Conservation (phyloP, 2,797 vertebrate species). For the Luscinia luscinia region DNA sequence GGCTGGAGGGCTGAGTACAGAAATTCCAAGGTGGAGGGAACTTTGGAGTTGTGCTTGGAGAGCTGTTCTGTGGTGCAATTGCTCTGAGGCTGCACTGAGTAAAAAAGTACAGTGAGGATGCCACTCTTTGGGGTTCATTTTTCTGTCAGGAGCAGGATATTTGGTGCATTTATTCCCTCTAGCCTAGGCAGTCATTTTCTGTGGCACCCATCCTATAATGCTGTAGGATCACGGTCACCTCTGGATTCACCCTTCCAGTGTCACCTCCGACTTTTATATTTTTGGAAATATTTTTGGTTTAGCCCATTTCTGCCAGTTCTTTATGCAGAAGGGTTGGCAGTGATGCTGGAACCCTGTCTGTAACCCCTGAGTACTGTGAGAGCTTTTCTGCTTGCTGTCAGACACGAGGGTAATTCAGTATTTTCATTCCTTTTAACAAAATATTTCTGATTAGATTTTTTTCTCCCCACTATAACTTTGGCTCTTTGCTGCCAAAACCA, state of each 20-base stretch:
- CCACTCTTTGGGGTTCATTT: background rate
- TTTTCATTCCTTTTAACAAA: background rate
- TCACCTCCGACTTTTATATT: background rate
- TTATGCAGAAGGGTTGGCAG: background rate
- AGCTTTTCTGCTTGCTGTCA: background rate
- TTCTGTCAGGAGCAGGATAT: fast-evolving
- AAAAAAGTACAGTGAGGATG: background rate
- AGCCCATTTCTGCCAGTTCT: background rate
- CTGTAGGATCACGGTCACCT: background rate
- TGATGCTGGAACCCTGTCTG: too few relatives aligned
- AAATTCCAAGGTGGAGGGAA: background rate
- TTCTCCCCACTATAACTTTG: fast-evolving
- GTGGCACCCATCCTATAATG: background rate
- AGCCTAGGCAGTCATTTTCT: background rate
- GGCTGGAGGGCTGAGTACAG: background rate
- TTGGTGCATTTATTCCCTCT: background rate
- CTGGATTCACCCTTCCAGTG: background rate
- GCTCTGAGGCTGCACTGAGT: background rate
- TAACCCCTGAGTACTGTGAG: background rate
- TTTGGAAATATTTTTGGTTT: background rate
- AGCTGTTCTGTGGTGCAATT: background rate
- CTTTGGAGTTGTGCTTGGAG: background rate
- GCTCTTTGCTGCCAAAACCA: background rate
- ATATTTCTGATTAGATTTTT: background rate
- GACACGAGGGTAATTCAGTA: fast-evolving